Conservation (phyloP, 1,140 invertebrate genomes). For the Neomicropteryx cornuta region DNA sequence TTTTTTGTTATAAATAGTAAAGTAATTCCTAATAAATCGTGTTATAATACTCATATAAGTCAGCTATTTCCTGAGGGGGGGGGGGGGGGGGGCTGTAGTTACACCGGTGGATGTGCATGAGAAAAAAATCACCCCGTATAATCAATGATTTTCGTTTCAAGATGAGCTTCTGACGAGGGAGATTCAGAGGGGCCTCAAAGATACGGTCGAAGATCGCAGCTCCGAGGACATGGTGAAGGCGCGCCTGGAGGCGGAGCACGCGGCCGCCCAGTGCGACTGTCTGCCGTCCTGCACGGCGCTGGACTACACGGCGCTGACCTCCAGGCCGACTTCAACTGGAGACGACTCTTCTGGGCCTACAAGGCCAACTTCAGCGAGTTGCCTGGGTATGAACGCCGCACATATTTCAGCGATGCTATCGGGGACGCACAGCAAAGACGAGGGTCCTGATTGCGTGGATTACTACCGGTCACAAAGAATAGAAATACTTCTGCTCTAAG, state of each 20-base stretch:
- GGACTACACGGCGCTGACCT: conserved; percentile 53
- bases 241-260: conserved; percentile 18
- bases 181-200: conserved; percentile 27
- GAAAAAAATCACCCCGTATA: neutral
- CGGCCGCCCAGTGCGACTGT: conserved; percentile 45
- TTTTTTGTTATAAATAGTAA: no score
- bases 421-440: no score
- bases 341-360: conserved; percentile 36
- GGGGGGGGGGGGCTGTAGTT: no score
- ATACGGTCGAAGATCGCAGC: conserved; percentile 12
- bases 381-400: conserved; percentile 22
- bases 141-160: conserved; percentile 15
- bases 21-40: no score
- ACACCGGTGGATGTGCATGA: neutral
- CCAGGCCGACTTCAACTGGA: conserved; percentile 52
- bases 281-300: conserved; percentile 55
- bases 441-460: no score
- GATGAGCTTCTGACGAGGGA: conserved; percentile 43
- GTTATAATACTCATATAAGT: no score
- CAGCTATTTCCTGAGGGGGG: no score
- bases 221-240: conserved; percentile 16
- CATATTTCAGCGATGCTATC: no score
- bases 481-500: no score
- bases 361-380: conserved; percentile 21
- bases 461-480: no score